phyloP scores from a whole-genome alignment of 2,113 vertebrate genomes.

The Ascaphus truei region DNA sequence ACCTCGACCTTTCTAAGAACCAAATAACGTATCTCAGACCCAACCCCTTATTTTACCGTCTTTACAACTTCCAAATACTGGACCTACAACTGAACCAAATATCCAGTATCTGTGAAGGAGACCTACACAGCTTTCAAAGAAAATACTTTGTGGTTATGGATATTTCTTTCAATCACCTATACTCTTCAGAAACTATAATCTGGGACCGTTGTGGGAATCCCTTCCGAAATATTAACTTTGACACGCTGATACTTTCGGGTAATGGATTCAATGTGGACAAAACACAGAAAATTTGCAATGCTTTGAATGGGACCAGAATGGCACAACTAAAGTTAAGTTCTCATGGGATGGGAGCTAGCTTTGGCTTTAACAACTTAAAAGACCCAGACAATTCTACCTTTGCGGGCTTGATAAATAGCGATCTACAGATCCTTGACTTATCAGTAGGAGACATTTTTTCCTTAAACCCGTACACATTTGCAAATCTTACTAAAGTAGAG shows the following conservation, averaged over 20 bases:
- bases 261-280: constrained; percentile 50
- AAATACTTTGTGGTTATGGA: constrained; percentile 63
- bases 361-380: constrained; percentile 62
- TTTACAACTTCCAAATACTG: constrained; percentile 60
- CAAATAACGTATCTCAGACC: constrained; percentile 60
- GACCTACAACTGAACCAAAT: constrained; percentile 64
- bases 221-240: constrained; percentile 65
- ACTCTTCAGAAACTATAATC: background rate
- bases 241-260: constrained; percentile 52
- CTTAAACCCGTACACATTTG: constrained; percentile 60
- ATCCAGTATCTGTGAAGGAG: constrained; percentile 63
- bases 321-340: constrained; percentile 37
- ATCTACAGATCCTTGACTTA: constrained; percentile 58
- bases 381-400: constrained; percentile 77
- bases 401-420: constrained; percentile 61
- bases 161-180: constrained; percentile 48
- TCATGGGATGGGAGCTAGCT: constrained; percentile 62
- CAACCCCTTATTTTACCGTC: constrained; percentile 66
- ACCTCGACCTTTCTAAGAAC: constrained; percentile 66
- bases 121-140: constrained; percentile 69
- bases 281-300: constrained; percentile 50
- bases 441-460: constrained; percentile 63
- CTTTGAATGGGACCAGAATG: constrained; percentile 67
- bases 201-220: constrained; percentile 74
- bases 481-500: constrained; percentile 46